Percentiles rank a stretch among this genome's conserved stretches.
Evolutionary conservation across 64 coral and sea anemone species (phyloP).

Genomic region (Orbicella faveolata): DNA sequence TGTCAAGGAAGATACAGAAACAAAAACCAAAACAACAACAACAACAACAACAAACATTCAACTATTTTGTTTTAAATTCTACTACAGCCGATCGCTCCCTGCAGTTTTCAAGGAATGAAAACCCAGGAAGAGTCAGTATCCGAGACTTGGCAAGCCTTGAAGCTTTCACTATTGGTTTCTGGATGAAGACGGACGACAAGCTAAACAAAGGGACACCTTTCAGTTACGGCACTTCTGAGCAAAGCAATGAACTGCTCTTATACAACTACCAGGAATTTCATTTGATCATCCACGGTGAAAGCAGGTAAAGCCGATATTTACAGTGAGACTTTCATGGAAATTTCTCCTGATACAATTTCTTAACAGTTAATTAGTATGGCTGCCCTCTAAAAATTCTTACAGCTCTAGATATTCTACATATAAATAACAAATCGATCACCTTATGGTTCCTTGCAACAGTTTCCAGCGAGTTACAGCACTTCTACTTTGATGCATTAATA

Average conservation of each 20-base stretch:
- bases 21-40: too few species aligned
- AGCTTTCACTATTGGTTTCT: slow-evolving; percentile 1
- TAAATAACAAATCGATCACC: too few species aligned
- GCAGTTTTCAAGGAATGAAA: neutral
- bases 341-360: too few species aligned
- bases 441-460: too few species aligned
- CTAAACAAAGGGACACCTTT: neutral
- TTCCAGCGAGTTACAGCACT: too few species aligned
- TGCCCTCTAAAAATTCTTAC: too few species aligned
- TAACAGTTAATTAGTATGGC: too few species aligned
- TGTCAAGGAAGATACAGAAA: too few species aligned
- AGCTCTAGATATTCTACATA: too few species aligned
- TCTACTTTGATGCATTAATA: too few species aligned
- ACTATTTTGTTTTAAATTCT: neutral
- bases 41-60: too few species aligned
- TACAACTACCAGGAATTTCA: slow-evolving; percentile 1
- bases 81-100: neutral
- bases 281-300: neutral
- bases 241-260: neutral
- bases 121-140: neutral
- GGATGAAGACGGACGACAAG: slow-evolving; percentile 14
- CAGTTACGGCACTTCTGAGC: neutral
- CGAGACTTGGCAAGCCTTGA: neutral
- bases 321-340: neutral
- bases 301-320: neutral